Evolutionary conservation across 2,888 invertebrate genomes (phyloP), one percentile per base, ranked within the genome.

Genomic region (Conops quadrifasciatus): DNA sequence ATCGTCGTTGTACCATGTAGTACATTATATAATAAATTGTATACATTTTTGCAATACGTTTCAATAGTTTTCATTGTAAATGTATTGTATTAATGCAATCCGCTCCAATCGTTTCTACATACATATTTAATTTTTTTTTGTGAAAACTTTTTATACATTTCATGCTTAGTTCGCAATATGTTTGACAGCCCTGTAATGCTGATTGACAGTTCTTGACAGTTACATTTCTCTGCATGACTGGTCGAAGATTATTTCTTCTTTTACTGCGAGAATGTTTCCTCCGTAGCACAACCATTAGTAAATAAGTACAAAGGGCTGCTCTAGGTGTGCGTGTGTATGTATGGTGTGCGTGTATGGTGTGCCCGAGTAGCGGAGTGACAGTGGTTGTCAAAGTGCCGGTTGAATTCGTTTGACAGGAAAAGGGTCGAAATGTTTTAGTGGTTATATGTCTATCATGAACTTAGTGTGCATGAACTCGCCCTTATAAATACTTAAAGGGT

Each of bases 171-270:
- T 15, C 28, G 58, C 58, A 28, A 28, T 49, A 49, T 68, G 59
- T 60, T 62, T 62, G 62, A 58, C 49, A 26, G 30, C 49, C 24
- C 19, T 62, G 68, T 68, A 60, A 62, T 68, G 60, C 60, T 68
- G 68, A 68, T 62, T 68, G 68, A 68, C 68, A 68, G 60, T 21
- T 68, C 51, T 43, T 60, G 68, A 62, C 62, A 68, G 62, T 36
- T 16, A 51, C 60, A 62, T 68, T 47, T 62, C 51, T 62, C 49
- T 51, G 49, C 49, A 67, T 36, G 45, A 21, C 24, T 60, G 36
- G 58, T 11, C 3, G 28, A 24, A 58, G 49, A 49, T 49, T 49
- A 49, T 19, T n/a, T 49, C 19, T 13, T 43, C 13, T 49, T 49
- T 58, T 11, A 26, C 28, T 28, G 2, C 26, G 3, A 11, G 7